Evolutionary conservation across 2,113 vertebrate species (phyloP).

Genomic region (Cardinalis cardinalis): DNA sequence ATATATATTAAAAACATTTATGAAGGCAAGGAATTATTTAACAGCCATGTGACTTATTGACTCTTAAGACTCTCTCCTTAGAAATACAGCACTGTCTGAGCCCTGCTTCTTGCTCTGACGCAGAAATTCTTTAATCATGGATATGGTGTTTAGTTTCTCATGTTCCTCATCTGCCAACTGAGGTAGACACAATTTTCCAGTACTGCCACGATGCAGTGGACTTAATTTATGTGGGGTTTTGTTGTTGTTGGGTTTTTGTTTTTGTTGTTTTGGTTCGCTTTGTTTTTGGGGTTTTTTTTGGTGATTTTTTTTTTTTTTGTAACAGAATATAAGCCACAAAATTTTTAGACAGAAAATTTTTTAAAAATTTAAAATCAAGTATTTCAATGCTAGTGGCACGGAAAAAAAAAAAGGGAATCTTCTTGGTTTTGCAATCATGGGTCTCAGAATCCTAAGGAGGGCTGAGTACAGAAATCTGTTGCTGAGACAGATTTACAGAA

Average conservation of each 20-base stretch:
- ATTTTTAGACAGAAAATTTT: neutral
- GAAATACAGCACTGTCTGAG: neutral
- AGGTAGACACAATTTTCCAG: neutral
- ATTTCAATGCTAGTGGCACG: neutral
- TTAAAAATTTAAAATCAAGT: neutral
- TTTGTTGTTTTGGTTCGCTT: neutral
- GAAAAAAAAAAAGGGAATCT: neutral
- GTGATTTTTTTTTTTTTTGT: neutral
- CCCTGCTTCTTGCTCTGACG: neutral
- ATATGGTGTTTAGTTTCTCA: neutral
- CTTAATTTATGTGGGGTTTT: neutral
- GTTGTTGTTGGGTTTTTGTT: neutral
- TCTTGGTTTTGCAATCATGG: neutral
- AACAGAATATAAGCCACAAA: neutral
- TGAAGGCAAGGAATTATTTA: slow-evolving; percentile 34
- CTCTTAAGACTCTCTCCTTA: neutral
- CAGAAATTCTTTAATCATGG: neutral
- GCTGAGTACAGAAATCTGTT: neutral
- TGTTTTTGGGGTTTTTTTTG: neutral
- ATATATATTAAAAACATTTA: slow-evolving; percentile 1
- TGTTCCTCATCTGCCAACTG: neutral
- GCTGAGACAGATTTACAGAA: neutral
- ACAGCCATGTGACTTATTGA: neutral
- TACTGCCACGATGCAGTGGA: neutral
- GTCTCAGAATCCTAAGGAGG: neutral